These are phyloP conservation scores for Neodon shergylaensis DNA, from an alignment of 2,113 vertebrate genomes.

Conservation along the genomic window DNA sequence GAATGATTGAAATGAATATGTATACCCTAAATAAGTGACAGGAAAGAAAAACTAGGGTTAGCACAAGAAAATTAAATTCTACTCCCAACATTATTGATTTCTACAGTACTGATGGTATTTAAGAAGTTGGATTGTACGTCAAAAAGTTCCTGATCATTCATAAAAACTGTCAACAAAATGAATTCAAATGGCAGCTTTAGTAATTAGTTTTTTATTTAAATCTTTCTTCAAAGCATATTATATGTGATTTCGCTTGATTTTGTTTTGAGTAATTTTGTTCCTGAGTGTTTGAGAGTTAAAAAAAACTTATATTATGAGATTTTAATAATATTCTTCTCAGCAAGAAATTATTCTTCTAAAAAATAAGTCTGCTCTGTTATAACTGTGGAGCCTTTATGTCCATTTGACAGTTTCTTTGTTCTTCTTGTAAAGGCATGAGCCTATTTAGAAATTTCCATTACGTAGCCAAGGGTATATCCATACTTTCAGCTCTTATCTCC, in stretches of 20 bases:
- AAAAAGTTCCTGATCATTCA: background rate
- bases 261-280: background rate
- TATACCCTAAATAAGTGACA: background rate
- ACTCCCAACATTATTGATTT: background rate
- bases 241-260: background rate
- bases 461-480: background rate
- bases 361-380: background rate
- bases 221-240: background rate
- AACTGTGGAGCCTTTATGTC: background rate
- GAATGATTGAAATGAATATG: background rate
- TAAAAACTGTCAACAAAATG: background rate
- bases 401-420: background rate
- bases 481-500: background rate
- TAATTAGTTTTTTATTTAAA: background rate
- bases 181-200: background rate
- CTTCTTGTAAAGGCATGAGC: background rate
- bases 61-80: background rate
- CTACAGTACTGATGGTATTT: background rate
- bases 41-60: background rate
- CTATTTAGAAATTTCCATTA: background rate
- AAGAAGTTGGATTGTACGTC: background rate
- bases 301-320: background rate
- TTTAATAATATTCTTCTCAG: background rate
- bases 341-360: background rate
- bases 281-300: background rate